Conservation (phyloP, 2,113 vertebrate genomes). For the Phainopepla nitens region DNA sequence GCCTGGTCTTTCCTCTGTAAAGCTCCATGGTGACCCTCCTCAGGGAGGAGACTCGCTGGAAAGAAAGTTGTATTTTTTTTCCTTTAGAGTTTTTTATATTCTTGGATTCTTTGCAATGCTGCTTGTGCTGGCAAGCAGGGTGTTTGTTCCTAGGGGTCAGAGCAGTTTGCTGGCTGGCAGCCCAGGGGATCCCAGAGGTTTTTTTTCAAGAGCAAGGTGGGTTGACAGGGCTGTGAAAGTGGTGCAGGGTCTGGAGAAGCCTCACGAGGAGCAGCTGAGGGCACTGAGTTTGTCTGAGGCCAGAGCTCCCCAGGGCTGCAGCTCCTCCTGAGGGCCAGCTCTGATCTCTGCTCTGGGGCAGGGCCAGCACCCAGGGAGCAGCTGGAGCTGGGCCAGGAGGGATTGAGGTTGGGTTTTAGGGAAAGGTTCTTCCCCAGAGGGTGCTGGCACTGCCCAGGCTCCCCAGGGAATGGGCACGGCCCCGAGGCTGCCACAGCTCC, state of each 20-base stretch:
- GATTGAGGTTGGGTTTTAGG: neutral
- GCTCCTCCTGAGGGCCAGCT: neutral
- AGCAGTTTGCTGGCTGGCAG: neutral
- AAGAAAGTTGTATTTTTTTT: fast-evolving
- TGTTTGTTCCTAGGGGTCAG: neutral
- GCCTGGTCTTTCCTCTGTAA: neutral
- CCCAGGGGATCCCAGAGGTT: neutral
- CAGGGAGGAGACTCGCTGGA: neutral
- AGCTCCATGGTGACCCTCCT: neutral
- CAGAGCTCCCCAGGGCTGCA: neutral
- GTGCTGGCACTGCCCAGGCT: neutral
- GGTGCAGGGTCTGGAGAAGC: neutral
- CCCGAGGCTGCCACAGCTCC: neutral
- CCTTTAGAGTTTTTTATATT: neutral
- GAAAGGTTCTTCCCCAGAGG: neutral
- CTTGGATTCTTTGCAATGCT: fast-evolving
- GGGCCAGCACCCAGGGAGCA: neutral
- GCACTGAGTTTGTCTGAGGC: neutral
- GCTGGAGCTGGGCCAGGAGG: neutral
- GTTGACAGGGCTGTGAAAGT: neutral
- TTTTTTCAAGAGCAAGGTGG: neutral
- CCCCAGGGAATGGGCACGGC: neutral
- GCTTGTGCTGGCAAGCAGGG: neutral
- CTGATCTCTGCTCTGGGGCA: neutral
- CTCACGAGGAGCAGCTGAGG: neutral